phyloP scores from a whole-genome alignment of 37 sponge, comb jelly and placozoan species.

The Beroe ovata region DNA sequence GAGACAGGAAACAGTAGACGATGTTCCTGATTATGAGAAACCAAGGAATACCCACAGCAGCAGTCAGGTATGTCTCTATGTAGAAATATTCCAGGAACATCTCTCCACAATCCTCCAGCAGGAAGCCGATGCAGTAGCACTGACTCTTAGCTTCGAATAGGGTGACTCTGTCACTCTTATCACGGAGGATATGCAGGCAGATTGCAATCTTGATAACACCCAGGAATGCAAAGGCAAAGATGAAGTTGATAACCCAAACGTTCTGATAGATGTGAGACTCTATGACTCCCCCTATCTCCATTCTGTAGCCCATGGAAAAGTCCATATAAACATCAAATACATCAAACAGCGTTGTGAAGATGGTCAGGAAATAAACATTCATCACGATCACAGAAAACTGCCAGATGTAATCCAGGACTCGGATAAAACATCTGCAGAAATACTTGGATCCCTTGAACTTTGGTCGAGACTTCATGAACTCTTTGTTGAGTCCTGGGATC shows the following conservation, averaged over 20 bases:
- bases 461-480: slow-evolving; percentile 5
- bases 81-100: slow-evolving; percentile 65
- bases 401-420: not conserved
- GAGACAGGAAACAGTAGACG: slow-evolving; percentile 38
- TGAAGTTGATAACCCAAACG: slow-evolving; percentile 64
- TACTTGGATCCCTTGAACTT: slow-evolving; percentile 19
- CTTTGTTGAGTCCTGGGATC: slow-evolving; percentile 54
- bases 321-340: slow-evolving; percentile 66
- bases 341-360: slow-evolving; percentile 47
- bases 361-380: slow-evolving; percentile 40
- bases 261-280: slow-evolving; percentile 35
- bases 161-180: slow-evolving; percentile 43
- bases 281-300: slow-evolving; percentile 60
- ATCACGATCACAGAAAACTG: not conserved
- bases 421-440: not conserved
- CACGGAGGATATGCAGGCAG: slow-evolving; percentile 31
- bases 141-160: slow-evolving; percentile 52
- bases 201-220: slow-evolving; percentile 25
- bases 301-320: slow-evolving; percentile 40
- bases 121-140: slow-evolving; percentile 46
- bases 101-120: slow-evolving; percentile 62
- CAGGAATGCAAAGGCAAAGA: slow-evolving; percentile 33
- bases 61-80: slow-evolving; percentile 35
- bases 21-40: slow-evolving; percentile 15
- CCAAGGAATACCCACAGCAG: not conserved